Conservation (phyloP, 2,113 vertebrate genomes). For the Oenanthe melanoleuca region DNA sequence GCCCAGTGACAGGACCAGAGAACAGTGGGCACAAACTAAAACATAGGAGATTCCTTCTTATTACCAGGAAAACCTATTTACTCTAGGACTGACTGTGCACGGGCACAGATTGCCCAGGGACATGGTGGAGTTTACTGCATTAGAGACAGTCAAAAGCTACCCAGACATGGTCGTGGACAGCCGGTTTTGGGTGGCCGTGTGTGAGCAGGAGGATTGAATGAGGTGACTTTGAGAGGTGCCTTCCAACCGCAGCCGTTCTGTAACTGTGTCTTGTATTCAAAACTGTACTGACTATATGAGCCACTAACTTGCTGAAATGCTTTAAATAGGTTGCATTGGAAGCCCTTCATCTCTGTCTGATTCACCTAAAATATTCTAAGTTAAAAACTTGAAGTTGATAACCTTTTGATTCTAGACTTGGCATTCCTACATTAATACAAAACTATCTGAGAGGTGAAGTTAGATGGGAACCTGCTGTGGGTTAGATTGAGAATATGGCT, state of each 20-base stretch:
- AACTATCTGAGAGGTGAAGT: neutral
- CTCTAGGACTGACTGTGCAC: neutral
- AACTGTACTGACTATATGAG: neutral
- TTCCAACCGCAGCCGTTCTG: fast-evolving
- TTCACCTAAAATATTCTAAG: neutral
- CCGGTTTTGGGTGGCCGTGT: neutral
- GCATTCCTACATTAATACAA: neutral
- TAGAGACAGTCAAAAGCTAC: neutral
- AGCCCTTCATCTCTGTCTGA: neutral
- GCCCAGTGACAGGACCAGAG: neutral
- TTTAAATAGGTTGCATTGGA: neutral
- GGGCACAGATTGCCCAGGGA: neutral
- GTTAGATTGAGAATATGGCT: neutral
- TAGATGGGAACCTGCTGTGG: neutral
- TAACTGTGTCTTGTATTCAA: neutral
- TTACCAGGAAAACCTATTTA: neutral
- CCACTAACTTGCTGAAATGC: neutral
- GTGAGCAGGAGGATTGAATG: neutral
- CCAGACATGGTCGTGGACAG: fast-evolving
- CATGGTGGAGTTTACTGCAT: neutral
- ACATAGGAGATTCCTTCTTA: neutral
- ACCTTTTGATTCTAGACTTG: neutral
- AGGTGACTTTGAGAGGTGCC: neutral
- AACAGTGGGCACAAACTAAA: neutral
- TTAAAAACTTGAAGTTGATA: neutral